A percentile compares a stretch with the other conserved stretches of the same genome.
Evolutionary conservation across 2,888 invertebrate genomes (phyloP).

Genomic region (Pseudococcus viburni): DNA sequence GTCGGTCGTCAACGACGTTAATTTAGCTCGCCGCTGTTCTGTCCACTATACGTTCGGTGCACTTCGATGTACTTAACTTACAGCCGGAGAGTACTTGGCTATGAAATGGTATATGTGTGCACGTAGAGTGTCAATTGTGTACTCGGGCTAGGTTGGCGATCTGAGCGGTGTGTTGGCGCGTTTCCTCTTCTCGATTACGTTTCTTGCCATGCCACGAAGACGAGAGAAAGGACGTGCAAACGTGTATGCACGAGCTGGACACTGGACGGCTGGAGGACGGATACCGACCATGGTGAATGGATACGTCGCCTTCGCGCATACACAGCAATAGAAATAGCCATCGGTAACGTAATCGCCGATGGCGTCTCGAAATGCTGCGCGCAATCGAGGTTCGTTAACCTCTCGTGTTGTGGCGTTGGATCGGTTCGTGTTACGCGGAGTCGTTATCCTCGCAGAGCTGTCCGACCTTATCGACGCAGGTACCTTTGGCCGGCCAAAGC

Average conservation of each 20-base stretch:
- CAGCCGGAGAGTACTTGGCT: neutral
- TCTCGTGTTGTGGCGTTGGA: neutral
- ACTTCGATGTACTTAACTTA: neutral
- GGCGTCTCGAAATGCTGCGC: neutral
- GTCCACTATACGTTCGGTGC: neutral
- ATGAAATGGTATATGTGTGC: neutral
- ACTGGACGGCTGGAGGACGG: neutral
- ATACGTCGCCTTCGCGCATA: neutral
- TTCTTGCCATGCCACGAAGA: neutral
- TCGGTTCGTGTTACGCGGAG: neutral
- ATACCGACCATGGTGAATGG: neutral
- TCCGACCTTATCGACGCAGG: too few relatives aligned
- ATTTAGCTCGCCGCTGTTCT: neutral
- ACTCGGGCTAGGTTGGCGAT: conserved; percentile 26
- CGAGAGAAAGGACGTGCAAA: neutral
- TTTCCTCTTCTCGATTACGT: neutral
- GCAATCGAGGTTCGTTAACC: conserved; percentile 20
- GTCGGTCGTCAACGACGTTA: neutral
- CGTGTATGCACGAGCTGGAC: neutral
- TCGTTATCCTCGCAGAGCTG: neutral
- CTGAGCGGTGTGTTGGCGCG: conserved; percentile 17
- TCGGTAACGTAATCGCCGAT: conserved; percentile 35
- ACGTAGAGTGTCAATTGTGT: neutral
- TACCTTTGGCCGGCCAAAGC: too few relatives aligned
- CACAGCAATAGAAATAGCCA: neutral